Evolutionary conservation across 2,797 vertebrate genomes (phyloP).

Genomic region (Danio tinwini): DNA sequence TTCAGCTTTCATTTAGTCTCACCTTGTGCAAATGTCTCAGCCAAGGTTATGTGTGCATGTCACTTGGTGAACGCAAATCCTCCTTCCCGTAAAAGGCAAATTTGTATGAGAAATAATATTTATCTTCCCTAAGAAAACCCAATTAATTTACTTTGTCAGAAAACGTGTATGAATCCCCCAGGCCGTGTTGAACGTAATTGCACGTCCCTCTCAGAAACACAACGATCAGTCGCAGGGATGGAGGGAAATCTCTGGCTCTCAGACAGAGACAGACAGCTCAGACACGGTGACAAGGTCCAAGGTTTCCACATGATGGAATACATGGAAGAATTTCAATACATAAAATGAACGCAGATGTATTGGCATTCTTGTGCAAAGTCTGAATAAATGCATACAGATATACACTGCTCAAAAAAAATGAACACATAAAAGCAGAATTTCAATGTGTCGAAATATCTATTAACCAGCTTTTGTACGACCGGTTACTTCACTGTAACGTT

Average conservation of each 20-base stretch:
- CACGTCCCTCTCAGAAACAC: slow-evolving; percentile 72
- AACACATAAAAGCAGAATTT: neutral
- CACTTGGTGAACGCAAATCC: slow-evolving; percentile 41
- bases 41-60: slow-evolving; percentile 23
- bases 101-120: slow-evolving; percentile 61
- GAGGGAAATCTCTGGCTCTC: slow-evolving; percentile 69
- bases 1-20: slow-evolving; percentile 53
- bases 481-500: slow-evolving; percentile 4
- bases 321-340: slow-evolving; percentile 48
- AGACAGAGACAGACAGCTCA: slow-evolving; percentile 63
- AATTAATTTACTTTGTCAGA: slow-evolving; percentile 78
- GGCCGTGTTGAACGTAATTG: slow-evolving; percentile 73
- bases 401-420: slow-evolving; percentile 15
- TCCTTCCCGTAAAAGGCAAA: slow-evolving; percentile 44
- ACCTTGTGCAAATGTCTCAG: slow-evolving; percentile 51
- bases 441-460: slow-evolving; percentile 25
- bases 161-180: slow-evolving; percentile 73
- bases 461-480: slow-evolving; percentile 19
- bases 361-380: slow-evolving; percentile 41
- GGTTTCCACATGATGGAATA: slow-evolving; percentile 52
- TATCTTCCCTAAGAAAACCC: slow-evolving; percentile 72
- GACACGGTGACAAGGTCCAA: slow-evolving; percentile 62
- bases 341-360: slow-evolving; percentile 59
- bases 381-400: slow-evolving; percentile 43
- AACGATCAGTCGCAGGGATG: slow-evolving; percentile 68